phyloP scores from a whole-genome alignment of 2,797 vertebrate genomes.

The Halcyon smyrnensis region DNA sequence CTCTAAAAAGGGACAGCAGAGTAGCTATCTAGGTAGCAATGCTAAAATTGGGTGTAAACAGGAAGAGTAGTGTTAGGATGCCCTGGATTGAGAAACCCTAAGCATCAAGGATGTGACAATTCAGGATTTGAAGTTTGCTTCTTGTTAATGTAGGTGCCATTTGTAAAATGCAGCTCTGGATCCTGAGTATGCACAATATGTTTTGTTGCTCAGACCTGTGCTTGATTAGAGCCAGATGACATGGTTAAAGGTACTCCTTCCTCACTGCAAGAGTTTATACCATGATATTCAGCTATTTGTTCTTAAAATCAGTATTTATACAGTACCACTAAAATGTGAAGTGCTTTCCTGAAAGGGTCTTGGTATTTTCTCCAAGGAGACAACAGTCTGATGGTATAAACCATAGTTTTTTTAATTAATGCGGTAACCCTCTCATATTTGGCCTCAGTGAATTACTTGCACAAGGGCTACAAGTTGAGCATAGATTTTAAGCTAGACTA shows the following conservation, averaged over 20 bases:
- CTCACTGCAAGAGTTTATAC: neutral
- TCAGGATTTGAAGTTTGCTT: neutral
- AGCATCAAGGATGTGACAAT: neutral
- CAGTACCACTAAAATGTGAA: neutral
- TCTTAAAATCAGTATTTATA: slow-evolving; percentile 1
- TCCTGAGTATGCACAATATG: rapidly evolving
- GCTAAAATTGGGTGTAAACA: neutral
- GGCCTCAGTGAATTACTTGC: neutral
- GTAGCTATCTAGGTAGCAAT: neutral
- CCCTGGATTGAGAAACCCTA: neutral
- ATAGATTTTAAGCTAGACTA: neutral
- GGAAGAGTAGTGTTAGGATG: neutral
- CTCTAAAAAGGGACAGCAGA: neutral
- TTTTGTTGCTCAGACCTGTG: neutral
- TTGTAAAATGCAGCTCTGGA: neutral
- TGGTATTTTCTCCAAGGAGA: neutral
- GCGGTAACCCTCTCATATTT: neutral
- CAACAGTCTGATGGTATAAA: neutral
- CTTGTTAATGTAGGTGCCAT: neutral
- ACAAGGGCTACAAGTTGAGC: neutral
- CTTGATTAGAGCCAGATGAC: neutral
- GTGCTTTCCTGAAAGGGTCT: neutral
- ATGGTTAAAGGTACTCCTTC: neutral
- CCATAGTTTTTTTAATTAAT: neutral
- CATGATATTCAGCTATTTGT: neutral